Percentiles rank a stretch among this genome's conserved stretches.
These are phyloP conservation scores for Olivierus martensii DNA, from an alignment of 1,140 invertebrate genomes.

Conservation along the genomic window DNA sequence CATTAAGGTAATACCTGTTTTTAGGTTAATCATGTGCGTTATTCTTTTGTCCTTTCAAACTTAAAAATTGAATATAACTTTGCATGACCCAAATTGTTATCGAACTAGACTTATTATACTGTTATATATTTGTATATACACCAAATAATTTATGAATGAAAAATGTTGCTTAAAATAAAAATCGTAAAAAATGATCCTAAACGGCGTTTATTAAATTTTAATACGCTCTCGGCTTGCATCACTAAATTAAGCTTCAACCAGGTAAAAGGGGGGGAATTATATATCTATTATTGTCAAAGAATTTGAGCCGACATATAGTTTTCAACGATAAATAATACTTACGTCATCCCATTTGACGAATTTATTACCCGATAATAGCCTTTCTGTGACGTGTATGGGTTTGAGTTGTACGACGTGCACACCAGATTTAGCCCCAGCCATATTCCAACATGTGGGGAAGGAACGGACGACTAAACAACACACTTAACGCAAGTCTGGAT, in stretches of 20 bases:
- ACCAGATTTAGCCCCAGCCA: slow-evolving; percentile 43
- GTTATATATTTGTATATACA: no score
- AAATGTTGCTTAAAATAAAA: no score
- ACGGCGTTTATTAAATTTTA: no score
- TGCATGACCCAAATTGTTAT: neutral
- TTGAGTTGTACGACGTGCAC: slow-evolving; percentile 43
- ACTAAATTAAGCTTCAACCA: no score
- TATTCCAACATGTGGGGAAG: slow-evolving; percentile 19
- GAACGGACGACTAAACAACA: slow-evolving; percentile 8
- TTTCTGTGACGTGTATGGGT: slow-evolving; percentile 65
- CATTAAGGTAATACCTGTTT: neutral
- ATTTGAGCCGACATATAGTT: neutral
- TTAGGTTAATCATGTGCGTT: neutral
- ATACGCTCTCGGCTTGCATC: no score
- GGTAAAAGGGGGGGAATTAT: no score
- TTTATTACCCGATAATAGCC: slow-evolving; percentile 77
- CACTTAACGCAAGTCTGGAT: no score
- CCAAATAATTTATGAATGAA: no score
- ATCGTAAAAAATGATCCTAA: no score
- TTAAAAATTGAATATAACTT: neutral
- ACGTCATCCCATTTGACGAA: slow-evolving; percentile 97
- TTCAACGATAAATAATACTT: slow-evolving; percentile 27
- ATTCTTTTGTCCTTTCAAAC: neutral
- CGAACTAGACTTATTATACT: neutral
- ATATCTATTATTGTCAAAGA: neutral